phyloP scores from a whole-genome alignment of 2,888 invertebrate species.

The Nymphalis c-album region DNA sequence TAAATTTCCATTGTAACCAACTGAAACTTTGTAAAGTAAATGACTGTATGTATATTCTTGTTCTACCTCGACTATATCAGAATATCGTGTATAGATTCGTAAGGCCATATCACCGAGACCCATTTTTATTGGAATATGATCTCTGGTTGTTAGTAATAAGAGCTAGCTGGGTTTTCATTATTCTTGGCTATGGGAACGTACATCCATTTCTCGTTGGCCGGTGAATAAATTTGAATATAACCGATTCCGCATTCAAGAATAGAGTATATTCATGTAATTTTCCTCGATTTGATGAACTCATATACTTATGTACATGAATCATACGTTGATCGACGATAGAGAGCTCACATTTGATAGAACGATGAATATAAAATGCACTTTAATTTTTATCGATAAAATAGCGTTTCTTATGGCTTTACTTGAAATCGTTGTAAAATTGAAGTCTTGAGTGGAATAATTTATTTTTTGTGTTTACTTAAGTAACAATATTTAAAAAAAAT shows the following conservation, averaged over 20 bases:
- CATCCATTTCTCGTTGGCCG: slow-evolving; percentile 33
- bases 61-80: slow-evolving; percentile 16
- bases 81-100: slow-evolving; percentile 16
- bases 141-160: slow-evolving; percentile 10
- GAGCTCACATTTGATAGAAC: background rate
- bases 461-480: no score
- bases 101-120: background rate
- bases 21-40: slow-evolving; percentile 13
- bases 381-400: no score
- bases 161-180: background rate
- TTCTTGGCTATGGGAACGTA: slow-evolving; percentile 17
- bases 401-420: no score
- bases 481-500: no score
- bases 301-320: slow-evolving; percentile 14
- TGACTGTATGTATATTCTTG: slow-evolving; percentile 15
- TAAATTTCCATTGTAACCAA: slow-evolving; percentile 20
- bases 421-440: no score
- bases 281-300: slow-evolving; percentile 27
- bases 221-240: slow-evolving; percentile 40
- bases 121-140: slow-evolving; percentile 10
- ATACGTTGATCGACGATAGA: slow-evolving; percentile 7
- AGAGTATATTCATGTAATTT: slow-evolving; percentile 34
- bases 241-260: slow-evolving; percentile 31
- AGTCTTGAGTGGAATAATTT: no score
- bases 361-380: no score